phyloP scores from a whole-genome alignment of 2,113 vertebrate genomes.

The Triplophysa rosa region DNA sequence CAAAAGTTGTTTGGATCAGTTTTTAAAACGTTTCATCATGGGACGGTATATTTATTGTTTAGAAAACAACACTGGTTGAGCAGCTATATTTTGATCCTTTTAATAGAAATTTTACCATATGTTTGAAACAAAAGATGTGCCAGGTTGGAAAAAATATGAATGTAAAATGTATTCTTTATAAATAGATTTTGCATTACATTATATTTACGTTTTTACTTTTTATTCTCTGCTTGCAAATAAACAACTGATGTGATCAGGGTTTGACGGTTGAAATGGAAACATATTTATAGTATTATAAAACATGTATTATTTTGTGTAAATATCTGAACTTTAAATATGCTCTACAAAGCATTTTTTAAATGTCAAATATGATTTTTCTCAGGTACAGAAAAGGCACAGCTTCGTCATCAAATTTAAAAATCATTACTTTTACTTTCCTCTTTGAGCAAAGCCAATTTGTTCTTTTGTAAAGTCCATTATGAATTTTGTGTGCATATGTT shows the following conservation, averaged over 20 bases:
- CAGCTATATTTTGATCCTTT: neutral
- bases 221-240: neutral
- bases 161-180: no score
- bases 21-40: neutral
- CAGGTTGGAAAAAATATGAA: neutral
- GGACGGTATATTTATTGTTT: neutral
- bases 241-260: neutral
- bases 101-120: neutral
- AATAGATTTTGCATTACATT: no score
- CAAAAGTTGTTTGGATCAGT: neutral
- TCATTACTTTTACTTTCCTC: no score
- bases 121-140: neutral
- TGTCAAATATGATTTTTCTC: no score
- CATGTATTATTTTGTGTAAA: neutral
- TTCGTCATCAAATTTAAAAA: no score
- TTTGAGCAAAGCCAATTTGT: neutral
- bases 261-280: neutral
- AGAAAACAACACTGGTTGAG: neutral
- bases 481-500: neutral
- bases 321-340: neutral
- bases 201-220: neutral
- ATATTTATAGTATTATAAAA: neutral
- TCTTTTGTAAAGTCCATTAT: neutral
- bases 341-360: neutral
- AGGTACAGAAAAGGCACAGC: no score